Evolutionary conservation across 2,888 invertebrate genomes (phyloP).

Genomic region (Bugulina stolonifera): DNA sequence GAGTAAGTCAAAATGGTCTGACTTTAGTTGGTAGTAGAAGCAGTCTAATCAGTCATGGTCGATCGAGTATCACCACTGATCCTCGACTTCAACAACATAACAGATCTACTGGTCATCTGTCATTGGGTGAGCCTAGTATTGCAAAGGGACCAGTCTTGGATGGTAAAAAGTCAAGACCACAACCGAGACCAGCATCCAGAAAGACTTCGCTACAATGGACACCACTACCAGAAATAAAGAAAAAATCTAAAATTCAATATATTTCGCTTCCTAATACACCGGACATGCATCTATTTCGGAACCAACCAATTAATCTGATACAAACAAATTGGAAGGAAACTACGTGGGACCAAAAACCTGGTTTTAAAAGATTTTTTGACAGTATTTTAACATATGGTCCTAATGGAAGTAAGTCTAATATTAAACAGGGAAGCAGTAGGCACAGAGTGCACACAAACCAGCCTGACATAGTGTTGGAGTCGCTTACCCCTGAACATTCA

Average conservation of each 20-base stretch:
- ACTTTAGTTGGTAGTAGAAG: slow-evolving; percentile 11
- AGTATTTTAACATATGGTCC: slow-evolving; percentile 16
- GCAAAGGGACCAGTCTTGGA: background rate
- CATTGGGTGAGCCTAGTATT: background rate
- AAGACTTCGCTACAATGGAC: background rate
- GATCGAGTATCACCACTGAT: background rate
- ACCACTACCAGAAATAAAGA: background rate
- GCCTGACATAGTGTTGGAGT: slow-evolving; percentile 20
- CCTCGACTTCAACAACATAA: background rate
- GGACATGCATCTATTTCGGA: background rate
- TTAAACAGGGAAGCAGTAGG: background rate
- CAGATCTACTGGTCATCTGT: background rate
- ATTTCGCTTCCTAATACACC: background rate
- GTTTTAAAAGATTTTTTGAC: slow-evolving; percentile 17
- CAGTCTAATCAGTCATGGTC: background rate
- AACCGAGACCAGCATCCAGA: background rate
- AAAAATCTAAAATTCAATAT: background rate
- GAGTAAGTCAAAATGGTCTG: slow-evolving; percentile 8
- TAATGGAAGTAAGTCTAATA: background rate
- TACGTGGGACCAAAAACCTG: slow-evolving; percentile 3
- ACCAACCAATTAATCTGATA: background rate
- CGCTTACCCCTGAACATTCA: background rate
- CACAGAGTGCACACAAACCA: background rate
- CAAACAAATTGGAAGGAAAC: background rate
- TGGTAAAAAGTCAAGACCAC: background rate